Conservation (phyloP, 37 sponge, comb jelly and placozoan genomes). For the Diacarnus erythraeanus region DNA sequence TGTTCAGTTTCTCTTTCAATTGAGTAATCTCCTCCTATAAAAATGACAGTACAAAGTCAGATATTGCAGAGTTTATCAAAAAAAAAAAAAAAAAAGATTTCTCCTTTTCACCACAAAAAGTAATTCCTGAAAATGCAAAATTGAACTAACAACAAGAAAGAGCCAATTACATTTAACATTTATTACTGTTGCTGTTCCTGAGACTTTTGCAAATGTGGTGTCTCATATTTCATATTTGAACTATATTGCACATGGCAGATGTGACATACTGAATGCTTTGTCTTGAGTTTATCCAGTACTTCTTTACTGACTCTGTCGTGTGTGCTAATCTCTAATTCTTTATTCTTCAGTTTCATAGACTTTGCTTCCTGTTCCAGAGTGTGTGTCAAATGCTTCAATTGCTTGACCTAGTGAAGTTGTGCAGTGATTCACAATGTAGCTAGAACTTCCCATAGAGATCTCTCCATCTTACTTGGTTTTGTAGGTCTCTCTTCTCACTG, state of each 20-base stretch:
- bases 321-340: not conserved
- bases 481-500: not conserved
- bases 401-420: slow-evolving; percentile 51
- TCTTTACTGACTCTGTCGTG: slow-evolving; percentile 11
- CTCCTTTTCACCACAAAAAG: too few species aligned
- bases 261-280: not conserved
- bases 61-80: too few species aligned
- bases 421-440: too few species aligned
- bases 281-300: slow-evolving; percentile 12
- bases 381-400: slow-evolving; percentile 32
- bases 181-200: too few species aligned
- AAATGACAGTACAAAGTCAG: too few species aligned
- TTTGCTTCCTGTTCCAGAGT: slow-evolving; percentile 19
- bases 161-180: too few species aligned
- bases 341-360: slow-evolving; percentile 11
- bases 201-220: too few species aligned
- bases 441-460: not conserved
- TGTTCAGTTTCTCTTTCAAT: slow-evolving; percentile 41
- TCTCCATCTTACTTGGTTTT: slow-evolving; percentile 2
- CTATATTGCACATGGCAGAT: too few species aligned
- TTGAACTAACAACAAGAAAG: too few species aligned
- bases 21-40: slow-evolving; percentile 25
- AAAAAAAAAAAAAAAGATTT: too few species aligned
- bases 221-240: too few species aligned
- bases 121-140: too few species aligned